Evolutionary conservation across 2,797 vertebrate genomes (phyloP).

Genomic region (Coluber constrictor): DNA sequence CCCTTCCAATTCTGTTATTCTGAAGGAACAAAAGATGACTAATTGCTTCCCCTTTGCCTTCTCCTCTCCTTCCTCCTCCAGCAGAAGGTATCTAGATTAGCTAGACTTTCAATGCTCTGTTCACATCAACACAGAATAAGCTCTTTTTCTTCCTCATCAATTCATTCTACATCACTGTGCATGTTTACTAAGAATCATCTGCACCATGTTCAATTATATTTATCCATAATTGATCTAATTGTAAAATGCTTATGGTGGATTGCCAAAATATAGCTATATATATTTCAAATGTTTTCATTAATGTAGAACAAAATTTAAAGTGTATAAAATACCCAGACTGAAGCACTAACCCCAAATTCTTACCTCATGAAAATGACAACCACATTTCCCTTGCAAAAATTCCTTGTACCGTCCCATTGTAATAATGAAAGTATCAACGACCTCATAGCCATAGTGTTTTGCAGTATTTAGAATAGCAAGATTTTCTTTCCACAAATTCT

Average conservation of each 20-base stretch:
- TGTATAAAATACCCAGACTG: slow-evolving; percentile 11
- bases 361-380: slow-evolving; percentile 97
- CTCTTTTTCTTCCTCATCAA: neutral
- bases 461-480: slow-evolving; percentile 80
- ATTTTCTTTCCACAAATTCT: slow-evolving; percentile 83
- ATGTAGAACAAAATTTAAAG: slow-evolving; percentile 10
- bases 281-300: neutral
- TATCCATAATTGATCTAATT: neutral
- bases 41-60: neutral
- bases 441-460: slow-evolving; percentile 83
- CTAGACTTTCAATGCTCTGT: neutral
- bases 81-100: neutral
- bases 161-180: too few relatives aligned
- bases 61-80: neutral
- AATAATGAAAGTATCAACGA: slow-evolving; percentile 88
- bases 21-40: neutral
- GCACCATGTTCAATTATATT: neutral
- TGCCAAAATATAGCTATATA: neutral
- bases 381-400: slow-evolving; percentile 90
- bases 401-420: slow-evolving; percentile 95
- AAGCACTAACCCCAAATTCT: neutral
- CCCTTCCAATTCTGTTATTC: neutral
- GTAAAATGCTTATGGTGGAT: neutral
- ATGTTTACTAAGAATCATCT: neutral
- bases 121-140: neutral